Evolutionary conservation across 2,888 invertebrate genomes (phyloP).

Genomic region (Hemicrepidius hirtus): DNA sequence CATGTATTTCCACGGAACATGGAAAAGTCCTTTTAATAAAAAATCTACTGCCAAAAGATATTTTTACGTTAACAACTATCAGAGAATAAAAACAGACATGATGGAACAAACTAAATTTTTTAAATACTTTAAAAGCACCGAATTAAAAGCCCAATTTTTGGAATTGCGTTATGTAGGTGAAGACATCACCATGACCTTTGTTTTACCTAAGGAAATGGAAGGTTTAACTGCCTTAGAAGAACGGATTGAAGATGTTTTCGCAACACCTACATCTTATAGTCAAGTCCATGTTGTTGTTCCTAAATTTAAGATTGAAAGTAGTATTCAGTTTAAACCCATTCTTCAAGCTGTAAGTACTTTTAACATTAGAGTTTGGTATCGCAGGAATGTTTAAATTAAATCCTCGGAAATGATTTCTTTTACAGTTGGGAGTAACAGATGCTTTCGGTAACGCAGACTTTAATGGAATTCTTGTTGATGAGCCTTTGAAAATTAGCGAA

Average conservation of each 20-base stretch:
- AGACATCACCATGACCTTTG: constrained; percentile 54
- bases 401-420: neutral
- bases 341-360: constrained; percentile 28
- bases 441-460: constrained; percentile 59
- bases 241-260: constrained; percentile 44
- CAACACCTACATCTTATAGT: constrained; percentile 34
- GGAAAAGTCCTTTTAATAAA: constrained; percentile 55
- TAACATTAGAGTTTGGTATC: neutral
- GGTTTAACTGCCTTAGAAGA: constrained; percentile 53
- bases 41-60: constrained; percentile 54
- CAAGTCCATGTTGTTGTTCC: constrained; percentile 48
- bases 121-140: constrained; percentile 18
- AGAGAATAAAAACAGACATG: constrained; percentile 60
- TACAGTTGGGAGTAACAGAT: constrained; percentile 55
- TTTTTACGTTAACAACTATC: constrained; percentile 59
- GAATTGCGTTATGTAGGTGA: constrained; percentile 60
- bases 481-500: constrained; percentile 60
- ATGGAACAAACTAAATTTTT: constrained; percentile 63
- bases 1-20: constrained; percentile 66
- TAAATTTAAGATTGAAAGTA: constrained; percentile 26
- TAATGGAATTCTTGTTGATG: constrained; percentile 59
- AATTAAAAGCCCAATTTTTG: constrained; percentile 61
- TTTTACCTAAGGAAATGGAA: constrained; percentile 54
- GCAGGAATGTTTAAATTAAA: too few relatives aligned
- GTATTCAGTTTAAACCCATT: constrained; percentile 27